Conservation (phyloP, 2,888 invertebrate species). For the Campoplex capitator region DNA sequence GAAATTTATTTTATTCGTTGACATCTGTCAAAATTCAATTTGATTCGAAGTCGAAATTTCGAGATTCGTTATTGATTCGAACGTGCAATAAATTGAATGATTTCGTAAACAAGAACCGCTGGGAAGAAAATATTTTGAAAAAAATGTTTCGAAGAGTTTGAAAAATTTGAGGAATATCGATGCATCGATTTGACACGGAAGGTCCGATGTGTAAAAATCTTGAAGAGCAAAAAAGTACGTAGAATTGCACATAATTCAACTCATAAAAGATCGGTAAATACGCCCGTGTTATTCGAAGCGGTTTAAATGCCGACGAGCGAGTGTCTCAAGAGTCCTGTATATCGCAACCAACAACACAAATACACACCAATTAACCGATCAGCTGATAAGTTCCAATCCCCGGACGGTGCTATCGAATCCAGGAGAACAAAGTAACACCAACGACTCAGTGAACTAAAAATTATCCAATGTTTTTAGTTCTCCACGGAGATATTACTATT, state of each 20-base stretch:
- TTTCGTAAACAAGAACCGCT: not conserved
- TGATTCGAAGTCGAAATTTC: not conserved
- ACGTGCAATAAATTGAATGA: not conserved
- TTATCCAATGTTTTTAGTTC: not conserved
- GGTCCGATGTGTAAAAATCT: not conserved
- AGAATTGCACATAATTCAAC: not conserved
- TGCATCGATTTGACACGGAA: not conserved
- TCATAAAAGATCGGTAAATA: not conserved
- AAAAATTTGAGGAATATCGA: not conserved
- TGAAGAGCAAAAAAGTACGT: not conserved
- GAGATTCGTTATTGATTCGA: not conserved
- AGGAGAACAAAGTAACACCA: not conserved
- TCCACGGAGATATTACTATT: not conserved
- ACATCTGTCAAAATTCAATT: not conserved
- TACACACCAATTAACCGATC: constrained; percentile 47
- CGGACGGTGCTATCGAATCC: not conserved
- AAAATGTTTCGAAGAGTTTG: not conserved
- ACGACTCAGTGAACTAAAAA: not conserved
- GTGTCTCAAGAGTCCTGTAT: not conserved
- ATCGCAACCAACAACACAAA: not conserved
- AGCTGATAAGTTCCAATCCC: constrained; percentile 26
- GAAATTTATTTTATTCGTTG: not conserved
- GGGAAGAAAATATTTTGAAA: not conserved
- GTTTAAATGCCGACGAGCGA: not conserved
- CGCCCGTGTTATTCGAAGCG: not conserved